Conservation (phyloP, 2,888 invertebrate species). For the Malthinus flaveolus region DNA sequence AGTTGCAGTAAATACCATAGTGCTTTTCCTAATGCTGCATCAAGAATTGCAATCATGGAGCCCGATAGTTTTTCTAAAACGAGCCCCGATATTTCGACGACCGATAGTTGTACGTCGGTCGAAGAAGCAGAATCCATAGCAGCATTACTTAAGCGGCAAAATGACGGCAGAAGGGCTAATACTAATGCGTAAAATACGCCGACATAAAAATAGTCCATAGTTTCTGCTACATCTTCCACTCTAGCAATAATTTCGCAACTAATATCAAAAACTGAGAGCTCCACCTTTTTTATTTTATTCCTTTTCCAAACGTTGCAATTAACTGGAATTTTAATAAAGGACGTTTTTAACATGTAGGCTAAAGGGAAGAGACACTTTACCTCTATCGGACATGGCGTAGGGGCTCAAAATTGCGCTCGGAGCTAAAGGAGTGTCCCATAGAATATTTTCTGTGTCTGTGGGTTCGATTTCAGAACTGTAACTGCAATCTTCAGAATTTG, state of each 20-base stretch:
- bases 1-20: slow-evolving; percentile 49
- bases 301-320: slow-evolving; percentile 96
- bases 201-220: slow-evolving; percentile 77
- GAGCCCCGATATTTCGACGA: slow-evolving; percentile 41
- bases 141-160: slow-evolving; percentile 57
- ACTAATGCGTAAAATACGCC: slow-evolving; percentile 65
- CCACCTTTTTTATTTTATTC: slow-evolving; percentile 87
- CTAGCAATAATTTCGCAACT: slow-evolving; percentile 91
- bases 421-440: slow-evolving; percentile 69
- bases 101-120: slow-evolving; percentile 43
- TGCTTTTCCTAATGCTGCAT: slow-evolving; percentile 56
- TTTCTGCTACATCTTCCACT: slow-evolving; percentile 81
- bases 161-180: slow-evolving; percentile 65
- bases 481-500: slow-evolving; percentile 84
- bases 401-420: slow-evolving; percentile 77
- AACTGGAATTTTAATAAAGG: slow-evolving; percentile 60
- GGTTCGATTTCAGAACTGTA: slow-evolving; percentile 60
- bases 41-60: slow-evolving; percentile 38
- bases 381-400: slow-evolving; percentile 73
- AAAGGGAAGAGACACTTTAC: slow-evolving; percentile 52
- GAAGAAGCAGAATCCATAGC: slow-evolving; percentile 45
- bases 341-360: neutral
- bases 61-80: slow-evolving; percentile 43
- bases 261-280: slow-evolving; percentile 91
- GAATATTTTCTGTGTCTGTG: slow-evolving; percentile 56